Conservation (phyloP, 2,797 vertebrate genomes). For the Lophotriccus pileatus region DNA sequence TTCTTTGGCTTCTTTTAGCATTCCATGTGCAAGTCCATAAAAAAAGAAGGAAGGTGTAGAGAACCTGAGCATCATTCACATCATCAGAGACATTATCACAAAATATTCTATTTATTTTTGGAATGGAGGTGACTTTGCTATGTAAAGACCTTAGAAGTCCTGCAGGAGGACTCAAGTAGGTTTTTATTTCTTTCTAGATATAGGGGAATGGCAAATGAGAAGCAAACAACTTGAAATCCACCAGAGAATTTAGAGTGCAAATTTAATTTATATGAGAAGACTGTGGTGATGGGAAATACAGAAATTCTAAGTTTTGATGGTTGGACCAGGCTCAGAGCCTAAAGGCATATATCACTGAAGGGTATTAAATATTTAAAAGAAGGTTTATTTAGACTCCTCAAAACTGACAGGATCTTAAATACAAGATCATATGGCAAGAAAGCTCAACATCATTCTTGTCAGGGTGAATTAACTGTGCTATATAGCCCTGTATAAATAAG, state of each 20-base stretch:
- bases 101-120: not conserved
- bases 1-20: not conserved
- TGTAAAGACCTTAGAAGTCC: not conserved
- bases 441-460: constrained; percentile 74
- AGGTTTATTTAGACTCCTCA: constrained; percentile 76
- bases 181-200: not conserved
- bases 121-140: not conserved
- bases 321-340: constrained; percentile 57
- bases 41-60: not conserved
- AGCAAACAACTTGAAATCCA: constrained; percentile 23
- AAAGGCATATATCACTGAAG: constrained; percentile 61
- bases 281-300: not conserved
- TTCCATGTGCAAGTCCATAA: not conserved
- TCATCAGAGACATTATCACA: not conserved
- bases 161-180: not conserved
- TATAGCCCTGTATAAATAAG: constrained; percentile 68
- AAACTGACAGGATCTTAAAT: constrained; percentile 76
- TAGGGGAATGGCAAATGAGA: not conserved
- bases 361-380: constrained; percentile 77
- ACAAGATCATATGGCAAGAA: constrained; percentile 74
- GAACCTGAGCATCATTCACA: not conserved
- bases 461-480: constrained; percentile 60
- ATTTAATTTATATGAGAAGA: constrained; percentile 40
- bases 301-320: constrained; percentile 41
- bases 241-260: constrained; percentile 1